Evolutionary conservation across 2,888 invertebrate species (phyloP).

Genomic region (Nemotelus nigrinus): DNA sequence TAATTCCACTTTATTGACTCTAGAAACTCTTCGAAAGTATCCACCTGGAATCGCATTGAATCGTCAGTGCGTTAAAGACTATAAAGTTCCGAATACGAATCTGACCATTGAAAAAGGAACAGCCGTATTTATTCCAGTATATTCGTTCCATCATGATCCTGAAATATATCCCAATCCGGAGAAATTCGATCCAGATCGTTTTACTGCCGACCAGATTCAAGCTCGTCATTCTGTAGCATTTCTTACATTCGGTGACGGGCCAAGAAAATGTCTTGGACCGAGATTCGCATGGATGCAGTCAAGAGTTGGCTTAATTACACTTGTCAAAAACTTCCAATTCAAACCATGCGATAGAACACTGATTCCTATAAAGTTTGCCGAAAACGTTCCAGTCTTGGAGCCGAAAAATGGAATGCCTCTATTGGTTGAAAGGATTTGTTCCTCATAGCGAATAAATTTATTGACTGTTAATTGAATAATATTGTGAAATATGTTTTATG

Average conservation of each 20-base stretch:
- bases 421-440: slow-evolving; percentile 51
- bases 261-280: slow-evolving; percentile 63
- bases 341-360: slow-evolving; percentile 21
- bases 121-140: slow-evolving; percentile 68
- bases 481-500: too few species aligned
- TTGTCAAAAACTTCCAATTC: slow-evolving; percentile 46
- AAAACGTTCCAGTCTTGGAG: slow-evolving; percentile 52
- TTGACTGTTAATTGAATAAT: too few species aligned
- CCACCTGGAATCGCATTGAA: slow-evolving; percentile 66
- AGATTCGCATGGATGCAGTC: slow-evolving; percentile 60
- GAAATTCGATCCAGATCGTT: slow-evolving; percentile 72
- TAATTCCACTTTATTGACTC: not conserved
- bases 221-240: slow-evolving; percentile 61
- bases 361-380: slow-evolving; percentile 52
- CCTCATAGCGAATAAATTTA: too few species aligned
- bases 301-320: slow-evolving; percentile 40
- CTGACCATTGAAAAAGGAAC: slow-evolving; percentile 67
- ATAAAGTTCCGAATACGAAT: slow-evolving; percentile 64
- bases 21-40: slow-evolving; percentile 69
- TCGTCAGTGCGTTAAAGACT: slow-evolving; percentile 65
- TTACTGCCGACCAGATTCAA: slow-evolving; percentile 67
- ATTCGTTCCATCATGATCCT: slow-evolving; percentile 71
- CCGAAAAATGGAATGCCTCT: slow-evolving; percentile 55
- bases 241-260: slow-evolving; percentile 65
- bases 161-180: slow-evolving; percentile 71